These are phyloP conservation scores for Cremastinae sp. DNA, from an alignment of 2,888 invertebrate genomes.

Conservation along the genomic window DNA sequence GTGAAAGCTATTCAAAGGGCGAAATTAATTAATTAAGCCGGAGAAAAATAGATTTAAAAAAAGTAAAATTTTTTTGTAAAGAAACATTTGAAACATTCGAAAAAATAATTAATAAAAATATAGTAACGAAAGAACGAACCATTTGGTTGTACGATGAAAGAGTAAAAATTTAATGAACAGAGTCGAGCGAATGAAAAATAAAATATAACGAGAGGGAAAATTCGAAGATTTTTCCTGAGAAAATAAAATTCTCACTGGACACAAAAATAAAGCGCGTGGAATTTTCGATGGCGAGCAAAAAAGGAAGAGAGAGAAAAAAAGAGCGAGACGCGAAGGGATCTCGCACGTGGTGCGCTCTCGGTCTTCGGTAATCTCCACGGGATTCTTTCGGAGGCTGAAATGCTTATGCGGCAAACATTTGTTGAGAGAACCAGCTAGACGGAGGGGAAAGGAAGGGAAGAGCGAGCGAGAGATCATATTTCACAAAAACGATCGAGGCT, in stretches of 20 bases:
- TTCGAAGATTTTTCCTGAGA: background rate
- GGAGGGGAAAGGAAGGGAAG: slow-evolving; percentile 35
- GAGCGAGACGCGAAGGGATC: slow-evolving; percentile 15
- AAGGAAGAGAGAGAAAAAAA: too few species aligned
- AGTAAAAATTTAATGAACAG: too few species aligned
- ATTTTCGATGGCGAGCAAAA: background rate
- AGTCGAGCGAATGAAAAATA: background rate
- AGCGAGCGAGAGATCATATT: slow-evolving; percentile 46
- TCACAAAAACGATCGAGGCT: slow-evolving; percentile 47
- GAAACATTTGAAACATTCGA: too few species aligned
- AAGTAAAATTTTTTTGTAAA: too few species aligned
- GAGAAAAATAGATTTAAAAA: too few species aligned
- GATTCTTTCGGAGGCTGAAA: slow-evolving; percentile 37
- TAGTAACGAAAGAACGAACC: too few species aligned
- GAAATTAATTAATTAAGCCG: too few species aligned
- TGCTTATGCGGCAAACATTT: slow-evolving; percentile 35
- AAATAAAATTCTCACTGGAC: slow-evolving; percentile 26
- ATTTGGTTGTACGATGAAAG: too few species aligned
- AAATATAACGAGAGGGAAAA: background rate
- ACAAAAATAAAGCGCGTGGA: slow-evolving; percentile 27
- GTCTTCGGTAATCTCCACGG: slow-evolving; percentile 41
- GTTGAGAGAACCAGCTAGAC: slow-evolving; percentile 18
- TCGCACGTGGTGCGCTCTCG: slow-evolving; percentile 49
- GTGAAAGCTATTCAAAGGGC: too few species aligned
- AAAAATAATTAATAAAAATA: too few species aligned